Evolutionary conservation across 2,888 invertebrate species (phyloP), one percentile per base, ranked within the genome.

Genomic region (Chrysotoxum bicinctum): DNA sequence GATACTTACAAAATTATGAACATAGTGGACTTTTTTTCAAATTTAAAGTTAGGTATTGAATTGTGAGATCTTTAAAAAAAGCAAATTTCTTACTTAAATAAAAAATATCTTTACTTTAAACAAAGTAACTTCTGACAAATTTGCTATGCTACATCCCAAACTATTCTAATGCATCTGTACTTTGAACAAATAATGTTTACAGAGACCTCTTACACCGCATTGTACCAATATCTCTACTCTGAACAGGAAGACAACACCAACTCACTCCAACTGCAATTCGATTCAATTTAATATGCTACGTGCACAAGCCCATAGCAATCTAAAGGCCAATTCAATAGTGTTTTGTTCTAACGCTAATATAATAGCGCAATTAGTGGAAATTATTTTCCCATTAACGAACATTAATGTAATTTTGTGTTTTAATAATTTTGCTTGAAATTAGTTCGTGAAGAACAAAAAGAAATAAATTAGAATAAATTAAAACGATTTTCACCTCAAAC

Each of bases 371-470:
- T 85, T 85, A 80, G 80, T 68, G 50, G 73, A 77, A 80, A 85
- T 77, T 81, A 85, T 77, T 80, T 85, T 81, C 43, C 80, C 54
- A 85, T 85, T 85, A 85, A 76, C 60, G 37, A 50, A 30, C 84
- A 52, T 80, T 76, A 76, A 76, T 73, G 68, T 23, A 45, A 68
- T 76, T 66, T 64, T 26, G 58, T 70, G 54, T 52, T 74, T 30
- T 52, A 66, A 68, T 62, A 58, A 37, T 73, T 72, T 26, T 8
- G 50, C n/a, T 45, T 64, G 10, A 16, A 66, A 64, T 54, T 35
- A 35, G 35, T 58, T 10, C 35, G 45, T 32, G 70, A 60, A 30
- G 12, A 69, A 40, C 30, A 62, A 64, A 68, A 56, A 50, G 26
- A 35, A 9, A 58, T 21, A 43, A 62, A 48, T 64, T 19, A 30